Conservation (phyloP, 2,797 vertebrate species). For the Lerista edwardsae region DNA sequence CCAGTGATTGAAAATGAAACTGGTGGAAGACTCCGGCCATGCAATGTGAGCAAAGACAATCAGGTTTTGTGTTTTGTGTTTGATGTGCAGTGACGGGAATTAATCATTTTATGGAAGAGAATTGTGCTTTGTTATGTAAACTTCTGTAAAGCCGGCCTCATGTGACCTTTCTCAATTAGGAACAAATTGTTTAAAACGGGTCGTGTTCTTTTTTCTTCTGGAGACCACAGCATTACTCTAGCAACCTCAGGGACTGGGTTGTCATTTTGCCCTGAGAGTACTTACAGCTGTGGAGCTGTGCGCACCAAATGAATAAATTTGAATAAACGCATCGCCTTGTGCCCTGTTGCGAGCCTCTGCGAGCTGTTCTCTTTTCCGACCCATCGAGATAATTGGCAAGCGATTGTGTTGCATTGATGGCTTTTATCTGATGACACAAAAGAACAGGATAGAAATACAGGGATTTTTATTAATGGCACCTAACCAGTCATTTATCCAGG, state of each 20-base stretch:
- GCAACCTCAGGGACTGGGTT: slow-evolving; percentile 78
- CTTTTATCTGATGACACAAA: not conserved
- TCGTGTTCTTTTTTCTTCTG: slow-evolving; percentile 77
- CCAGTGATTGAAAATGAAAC: slow-evolving; percentile 78
- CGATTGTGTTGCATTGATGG: not conserved
- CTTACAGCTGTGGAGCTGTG: slow-evolving; percentile 72
- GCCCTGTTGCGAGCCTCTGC: not conserved
- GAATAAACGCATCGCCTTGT: slow-evolving; percentile 25
- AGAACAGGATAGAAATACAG: not conserved
- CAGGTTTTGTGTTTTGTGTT: slow-evolving; percentile 84
- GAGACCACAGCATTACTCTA: slow-evolving; percentile 75
- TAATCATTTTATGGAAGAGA: slow-evolving; percentile 82
- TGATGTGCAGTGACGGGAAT: slow-evolving; percentile 85
- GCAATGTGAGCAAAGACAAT: slow-evolving; percentile 78
- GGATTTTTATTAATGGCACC: not conserved
- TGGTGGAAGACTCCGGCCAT: slow-evolving; percentile 73
- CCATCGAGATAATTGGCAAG: not conserved
- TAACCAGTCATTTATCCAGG: not conserved
- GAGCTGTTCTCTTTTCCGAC: not conserved
- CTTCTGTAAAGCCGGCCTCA: slow-evolving; percentile 82
- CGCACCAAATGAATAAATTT: slow-evolving; percentile 57
- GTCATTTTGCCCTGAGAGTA: slow-evolving; percentile 79
- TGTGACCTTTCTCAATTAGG: slow-evolving; percentile 78
- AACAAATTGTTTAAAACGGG: slow-evolving; percentile 80
- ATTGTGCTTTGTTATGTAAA: slow-evolving; percentile 86